A percentile compares a stretch with the other conserved stretches of the same genome.
These are phyloP conservation scores for Craseonycteris thonglongyai DNA, from an alignment of 2,113 vertebrate genomes.

Conservation along the genomic window DNA sequence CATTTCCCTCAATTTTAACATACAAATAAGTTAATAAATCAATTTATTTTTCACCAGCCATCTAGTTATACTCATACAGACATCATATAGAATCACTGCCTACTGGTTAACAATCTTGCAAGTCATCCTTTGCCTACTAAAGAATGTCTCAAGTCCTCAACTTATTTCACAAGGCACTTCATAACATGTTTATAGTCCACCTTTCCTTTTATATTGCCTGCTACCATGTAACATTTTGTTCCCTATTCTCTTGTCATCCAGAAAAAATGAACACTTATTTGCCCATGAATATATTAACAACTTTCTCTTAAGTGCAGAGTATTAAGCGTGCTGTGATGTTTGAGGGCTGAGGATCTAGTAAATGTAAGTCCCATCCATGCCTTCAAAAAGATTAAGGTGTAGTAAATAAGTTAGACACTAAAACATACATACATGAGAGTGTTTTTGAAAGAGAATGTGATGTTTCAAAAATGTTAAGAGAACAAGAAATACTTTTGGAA, in stretches of 20 bases:
- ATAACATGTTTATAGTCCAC: not conserved
- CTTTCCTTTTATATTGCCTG: not conserved
- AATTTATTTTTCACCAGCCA: not conserved
- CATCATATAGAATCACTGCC: not conserved
- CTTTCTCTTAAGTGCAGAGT: not conserved
- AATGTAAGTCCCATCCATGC: not conserved
- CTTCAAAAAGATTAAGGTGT: not conserved
- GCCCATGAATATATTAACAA: not conserved
- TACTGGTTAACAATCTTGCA: not conserved
- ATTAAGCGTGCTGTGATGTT: not conserved
- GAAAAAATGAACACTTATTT: not conserved
- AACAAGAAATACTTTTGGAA: not conserved
- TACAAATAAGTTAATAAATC: slow-evolving; percentile 34
- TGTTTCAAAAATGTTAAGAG: not conserved
- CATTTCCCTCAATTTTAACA: slow-evolving; percentile 23
- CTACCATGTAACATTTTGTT: not conserved
- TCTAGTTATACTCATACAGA: not conserved
- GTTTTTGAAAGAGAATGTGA: not conserved
- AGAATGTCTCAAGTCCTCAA: not conserved
- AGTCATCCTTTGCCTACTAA: not conserved
- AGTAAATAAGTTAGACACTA: not conserved
- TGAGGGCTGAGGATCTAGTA: not conserved
- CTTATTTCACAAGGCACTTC: not conserved
- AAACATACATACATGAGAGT: not conserved
- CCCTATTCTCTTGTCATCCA: not conserved